phyloP scores from a whole-genome alignment of 2,113 vertebrate species.

The Cottus gobio region DNA sequence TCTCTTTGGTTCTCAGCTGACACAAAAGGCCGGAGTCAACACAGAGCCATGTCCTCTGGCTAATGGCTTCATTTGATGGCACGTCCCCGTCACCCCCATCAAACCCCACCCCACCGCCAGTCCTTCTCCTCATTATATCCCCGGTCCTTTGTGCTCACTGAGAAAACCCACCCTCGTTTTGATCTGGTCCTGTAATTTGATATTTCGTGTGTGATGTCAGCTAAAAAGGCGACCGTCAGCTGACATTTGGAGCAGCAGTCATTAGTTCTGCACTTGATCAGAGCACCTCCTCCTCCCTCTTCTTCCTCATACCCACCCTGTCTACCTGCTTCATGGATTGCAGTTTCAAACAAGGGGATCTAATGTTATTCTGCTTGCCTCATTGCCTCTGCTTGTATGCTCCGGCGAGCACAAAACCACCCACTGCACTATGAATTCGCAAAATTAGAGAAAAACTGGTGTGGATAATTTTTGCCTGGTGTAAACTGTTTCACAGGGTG shows the following conservation, averaged over 20 bases:
- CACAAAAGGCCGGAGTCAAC: slow-evolving; percentile 11
- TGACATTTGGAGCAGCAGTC: slow-evolving; percentile 57
- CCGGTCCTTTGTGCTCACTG: neutral
- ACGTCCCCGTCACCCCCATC: neutral
- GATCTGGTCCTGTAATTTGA: slow-evolving; percentile 46
- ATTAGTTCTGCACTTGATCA: slow-evolving; percentile 72
- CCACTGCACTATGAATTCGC: slow-evolving; percentile 53
- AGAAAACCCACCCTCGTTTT: slow-evolving; percentile 36
- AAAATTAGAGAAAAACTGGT: slow-evolving; percentile 55
- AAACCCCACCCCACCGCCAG: neutral
- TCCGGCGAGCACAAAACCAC: slow-evolving; percentile 70
- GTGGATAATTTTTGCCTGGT: neutral
- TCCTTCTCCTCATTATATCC: neutral
- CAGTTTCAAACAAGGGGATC: slow-evolving; percentile 71
- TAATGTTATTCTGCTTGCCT: slow-evolving; percentile 78
- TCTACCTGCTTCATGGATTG: slow-evolving; percentile 60
- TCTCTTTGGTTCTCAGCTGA: slow-evolving; percentile 32
- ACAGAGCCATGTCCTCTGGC: neutral
- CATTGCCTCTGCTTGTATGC: slow-evolving; percentile 73
- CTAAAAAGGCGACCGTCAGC: slow-evolving; percentile 15
- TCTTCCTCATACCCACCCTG: neutral
- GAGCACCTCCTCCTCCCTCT: neutral
- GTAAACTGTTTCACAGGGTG: slow-evolving; percentile 34
- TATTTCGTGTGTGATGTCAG: slow-evolving; percentile 38
- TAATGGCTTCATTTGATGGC: slow-evolving; percentile 33